A percentile compares a stretch with the other conserved stretches of the same genome.
These are phyloP conservation scores for Pterostichus niger DNA, from an alignment of 2,888 invertebrate species.

Conservation along the genomic window DNA sequence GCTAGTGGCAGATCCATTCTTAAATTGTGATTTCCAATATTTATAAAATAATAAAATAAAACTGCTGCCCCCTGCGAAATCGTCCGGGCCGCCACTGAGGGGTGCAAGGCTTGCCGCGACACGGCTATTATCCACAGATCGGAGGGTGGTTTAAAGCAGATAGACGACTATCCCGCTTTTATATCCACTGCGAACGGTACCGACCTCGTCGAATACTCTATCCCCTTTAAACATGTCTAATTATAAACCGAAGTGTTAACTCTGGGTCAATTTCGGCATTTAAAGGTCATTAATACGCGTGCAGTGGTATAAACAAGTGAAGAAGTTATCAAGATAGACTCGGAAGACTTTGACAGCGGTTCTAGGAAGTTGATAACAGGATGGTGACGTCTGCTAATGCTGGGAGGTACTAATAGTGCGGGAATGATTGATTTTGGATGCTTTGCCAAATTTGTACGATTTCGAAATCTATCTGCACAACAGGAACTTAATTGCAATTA, in stretches of 20 bases:
- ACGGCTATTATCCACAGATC: slow-evolving; percentile 51
- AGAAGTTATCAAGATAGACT: neutral
- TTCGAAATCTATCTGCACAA: too few relatives aligned
- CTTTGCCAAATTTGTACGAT: too few relatives aligned
- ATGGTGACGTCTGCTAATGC: too few relatives aligned
- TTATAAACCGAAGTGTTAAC: slow-evolving; percentile 76
- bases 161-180: slow-evolving; percentile 2
- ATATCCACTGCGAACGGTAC: neutral
- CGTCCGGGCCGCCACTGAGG: slow-evolving; percentile 19
- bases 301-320: slow-evolving; percentile 28
- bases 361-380: too few relatives aligned
- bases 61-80: slow-evolving; percentile 1
- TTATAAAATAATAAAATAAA: neutral
- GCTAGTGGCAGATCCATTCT: neutral
- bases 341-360: too few relatives aligned
- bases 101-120: slow-evolving; percentile 24
- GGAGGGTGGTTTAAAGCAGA: slow-evolving; percentile 48
- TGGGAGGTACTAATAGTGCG: neutral
- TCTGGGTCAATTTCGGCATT: slow-evolving; percentile 74
- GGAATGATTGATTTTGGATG: too few relatives aligned
- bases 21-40: neutral
- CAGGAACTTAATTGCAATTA: too few relatives aligned
- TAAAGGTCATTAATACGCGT: slow-evolving; percentile 59
- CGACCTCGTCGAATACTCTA: slow-evolving; percentile 68
- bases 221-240: slow-evolving; percentile 74